Conservation (phyloP, 2,888 invertebrate species). For the Actias luna region DNA sequence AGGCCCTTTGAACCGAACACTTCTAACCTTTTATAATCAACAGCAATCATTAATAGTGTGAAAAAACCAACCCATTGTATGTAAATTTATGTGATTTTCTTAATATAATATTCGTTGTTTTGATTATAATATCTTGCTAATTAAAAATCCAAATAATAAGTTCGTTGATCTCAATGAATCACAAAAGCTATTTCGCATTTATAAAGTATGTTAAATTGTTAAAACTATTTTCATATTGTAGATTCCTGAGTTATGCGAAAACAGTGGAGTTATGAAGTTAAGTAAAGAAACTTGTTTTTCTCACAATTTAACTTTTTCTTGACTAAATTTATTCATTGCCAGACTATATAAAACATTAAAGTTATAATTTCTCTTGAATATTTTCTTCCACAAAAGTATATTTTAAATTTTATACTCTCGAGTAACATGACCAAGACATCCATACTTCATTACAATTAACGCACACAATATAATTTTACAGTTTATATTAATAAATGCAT, state of each 20-base stretch:
- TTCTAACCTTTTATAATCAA: background rate
- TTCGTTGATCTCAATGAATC: background rate
- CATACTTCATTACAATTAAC: background rate
- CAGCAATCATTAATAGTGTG: background rate
- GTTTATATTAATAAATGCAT: background rate
- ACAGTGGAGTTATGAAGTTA: no score
- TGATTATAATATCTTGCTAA: background rate
- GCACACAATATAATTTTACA: background rate
- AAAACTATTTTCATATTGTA: no score
- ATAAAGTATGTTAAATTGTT: no score
- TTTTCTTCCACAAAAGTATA: no score
- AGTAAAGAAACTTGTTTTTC: no score
- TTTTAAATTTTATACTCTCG: background rate
- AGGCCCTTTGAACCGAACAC: conserved; percentile 38
- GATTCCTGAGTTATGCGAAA: no score
- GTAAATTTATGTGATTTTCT: background rate
- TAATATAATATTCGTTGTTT: conserved; percentile 2
- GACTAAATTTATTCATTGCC: no score
- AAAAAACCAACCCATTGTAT: background rate
- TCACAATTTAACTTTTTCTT: no score
- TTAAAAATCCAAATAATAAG: background rate
- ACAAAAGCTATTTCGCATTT: background rate
- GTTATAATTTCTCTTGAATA: no score
- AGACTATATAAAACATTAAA: no score
- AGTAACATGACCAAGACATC: background rate